These are phyloP conservation scores for Eupithecia exiguata DNA, from an alignment of 2,888 invertebrate genomes.

Conservation along the genomic window DNA sequence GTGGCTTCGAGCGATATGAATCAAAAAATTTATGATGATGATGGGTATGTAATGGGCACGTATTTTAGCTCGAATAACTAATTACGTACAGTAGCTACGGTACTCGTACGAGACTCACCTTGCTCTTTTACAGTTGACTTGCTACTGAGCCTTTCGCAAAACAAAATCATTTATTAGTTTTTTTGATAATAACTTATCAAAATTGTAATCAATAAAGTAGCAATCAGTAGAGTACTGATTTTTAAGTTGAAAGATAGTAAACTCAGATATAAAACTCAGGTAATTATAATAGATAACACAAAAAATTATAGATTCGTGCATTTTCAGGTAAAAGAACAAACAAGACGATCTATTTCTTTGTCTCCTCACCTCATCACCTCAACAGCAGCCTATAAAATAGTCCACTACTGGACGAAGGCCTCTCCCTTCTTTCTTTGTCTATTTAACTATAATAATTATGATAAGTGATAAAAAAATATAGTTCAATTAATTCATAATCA, in stretches of 20 bases:
- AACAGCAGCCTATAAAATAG: too few relatives aligned
- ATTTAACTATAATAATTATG: too few relatives aligned
- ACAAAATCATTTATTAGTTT: constrained; percentile 35
- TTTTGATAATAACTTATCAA: constrained; percentile 32
- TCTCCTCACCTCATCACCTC: too few relatives aligned
- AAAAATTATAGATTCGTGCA: background rate
- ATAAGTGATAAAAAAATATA: too few relatives aligned
- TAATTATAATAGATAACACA: background rate
- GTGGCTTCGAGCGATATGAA: background rate
- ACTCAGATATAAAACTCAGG: background rate
- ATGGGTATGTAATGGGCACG: background rate
- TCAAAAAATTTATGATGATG: background rate
- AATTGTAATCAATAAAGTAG: background rate
- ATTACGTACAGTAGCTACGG: background rate
- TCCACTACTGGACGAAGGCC: too few relatives aligned
- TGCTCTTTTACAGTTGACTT: constrained; percentile 41
- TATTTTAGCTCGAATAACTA: background rate
- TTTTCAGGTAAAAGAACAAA: background rate
- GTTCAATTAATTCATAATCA: background rate
- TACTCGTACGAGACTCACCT: constrained; percentile 44
- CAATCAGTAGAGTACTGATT: background rate
- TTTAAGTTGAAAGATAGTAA: background rate
- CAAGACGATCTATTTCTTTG: background rate
- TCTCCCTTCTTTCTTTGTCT: too few relatives aligned
- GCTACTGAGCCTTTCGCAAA: constrained; percentile 40